These are phyloP conservation scores for Etheostoma cragini DNA, from an alignment of 2,113 vertebrate genomes.

Conservation along the genomic window DNA sequence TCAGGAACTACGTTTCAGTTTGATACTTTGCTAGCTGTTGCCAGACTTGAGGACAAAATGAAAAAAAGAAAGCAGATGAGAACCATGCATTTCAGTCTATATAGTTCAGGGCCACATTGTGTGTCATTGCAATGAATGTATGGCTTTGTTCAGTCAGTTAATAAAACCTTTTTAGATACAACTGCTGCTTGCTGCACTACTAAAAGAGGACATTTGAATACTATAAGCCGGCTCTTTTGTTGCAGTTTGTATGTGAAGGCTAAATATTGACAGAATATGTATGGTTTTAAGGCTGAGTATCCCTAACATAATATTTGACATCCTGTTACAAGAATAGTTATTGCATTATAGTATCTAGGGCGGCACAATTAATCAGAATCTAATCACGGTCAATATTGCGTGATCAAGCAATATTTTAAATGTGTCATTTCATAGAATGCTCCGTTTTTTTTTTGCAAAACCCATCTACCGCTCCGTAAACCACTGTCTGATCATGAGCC, in stretches of 20 bases:
- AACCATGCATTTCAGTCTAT: background rate
- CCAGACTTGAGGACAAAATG: constrained; percentile 8
- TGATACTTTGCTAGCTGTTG: background rate
- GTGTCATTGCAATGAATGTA: background rate
- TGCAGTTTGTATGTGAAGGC: background rate
- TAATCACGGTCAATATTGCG: no score
- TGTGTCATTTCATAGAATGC: no score
- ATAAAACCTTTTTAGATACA: background rate
- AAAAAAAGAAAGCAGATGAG: background rate
- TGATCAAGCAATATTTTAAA: no score
- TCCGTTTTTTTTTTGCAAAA: no score
- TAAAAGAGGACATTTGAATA: background rate
- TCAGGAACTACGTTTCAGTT: background rate
- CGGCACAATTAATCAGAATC: no score
- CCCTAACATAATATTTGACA: background rate
- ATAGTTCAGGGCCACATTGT: background rate
- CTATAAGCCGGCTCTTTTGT: background rate
- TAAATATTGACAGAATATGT: background rate
- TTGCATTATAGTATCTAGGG: no score
- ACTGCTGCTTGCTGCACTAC: background rate
- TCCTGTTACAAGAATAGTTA: background rate
- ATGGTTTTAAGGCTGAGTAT: background rate
- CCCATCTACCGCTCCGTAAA: no score
- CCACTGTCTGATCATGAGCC: no score
- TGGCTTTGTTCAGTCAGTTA: background rate